phyloP scores from a whole-genome alignment of 2,797 vertebrate species.

The Rhinatrema bivittatum region DNA sequence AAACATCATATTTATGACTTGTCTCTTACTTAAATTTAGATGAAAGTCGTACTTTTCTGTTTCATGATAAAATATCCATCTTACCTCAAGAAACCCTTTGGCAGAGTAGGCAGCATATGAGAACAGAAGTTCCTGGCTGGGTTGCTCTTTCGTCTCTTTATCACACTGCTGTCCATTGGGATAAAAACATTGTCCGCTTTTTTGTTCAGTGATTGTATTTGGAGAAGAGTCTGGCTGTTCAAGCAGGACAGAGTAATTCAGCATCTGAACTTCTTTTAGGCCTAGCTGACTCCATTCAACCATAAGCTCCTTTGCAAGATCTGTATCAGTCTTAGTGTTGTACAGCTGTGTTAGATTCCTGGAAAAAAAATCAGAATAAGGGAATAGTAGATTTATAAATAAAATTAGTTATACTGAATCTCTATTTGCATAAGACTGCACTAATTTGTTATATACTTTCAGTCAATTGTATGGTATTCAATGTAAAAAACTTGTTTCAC shows the following conservation, averaged over 20 bases:
- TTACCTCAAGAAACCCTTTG: slow-evolving; percentile 81
- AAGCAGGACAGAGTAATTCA: slow-evolving; percentile 81
- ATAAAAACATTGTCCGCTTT: slow-evolving; percentile 71
- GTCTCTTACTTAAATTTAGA: slow-evolving; percentile 27
- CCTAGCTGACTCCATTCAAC: slow-evolving; percentile 75
- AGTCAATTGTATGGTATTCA: too few relatives aligned
- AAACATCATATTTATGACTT: too few relatives aligned
- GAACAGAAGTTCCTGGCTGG: slow-evolving; percentile 50
- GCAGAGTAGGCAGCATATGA: slow-evolving; percentile 86
- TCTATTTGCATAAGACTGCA: too few relatives aligned
- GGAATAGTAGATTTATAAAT: too few relatives aligned
- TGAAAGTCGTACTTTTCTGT: slow-evolving; percentile 24
- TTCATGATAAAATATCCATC: slow-evolving; percentile 38
- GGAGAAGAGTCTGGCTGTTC: slow-evolving; percentile 69
- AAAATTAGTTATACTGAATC: too few relatives aligned
- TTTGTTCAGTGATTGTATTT: slow-evolving; percentile 69
- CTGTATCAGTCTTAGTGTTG: slow-evolving; percentile 53
- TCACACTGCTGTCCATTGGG: slow-evolving; percentile 71
- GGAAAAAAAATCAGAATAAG: slow-evolving; percentile 9
- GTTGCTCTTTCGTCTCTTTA: slow-evolving; percentile 29
- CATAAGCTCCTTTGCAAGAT: slow-evolving; percentile 60
- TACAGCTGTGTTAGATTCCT: slow-evolving; percentile 66
- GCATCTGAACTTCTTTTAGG: slow-evolving; percentile 71
- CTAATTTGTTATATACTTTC: too few relatives aligned
- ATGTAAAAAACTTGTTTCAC: too few relatives aligned